phyloP scores from a whole-genome alignment of 2,888 invertebrate genomes.

The Nemurella pictetii region DNA sequence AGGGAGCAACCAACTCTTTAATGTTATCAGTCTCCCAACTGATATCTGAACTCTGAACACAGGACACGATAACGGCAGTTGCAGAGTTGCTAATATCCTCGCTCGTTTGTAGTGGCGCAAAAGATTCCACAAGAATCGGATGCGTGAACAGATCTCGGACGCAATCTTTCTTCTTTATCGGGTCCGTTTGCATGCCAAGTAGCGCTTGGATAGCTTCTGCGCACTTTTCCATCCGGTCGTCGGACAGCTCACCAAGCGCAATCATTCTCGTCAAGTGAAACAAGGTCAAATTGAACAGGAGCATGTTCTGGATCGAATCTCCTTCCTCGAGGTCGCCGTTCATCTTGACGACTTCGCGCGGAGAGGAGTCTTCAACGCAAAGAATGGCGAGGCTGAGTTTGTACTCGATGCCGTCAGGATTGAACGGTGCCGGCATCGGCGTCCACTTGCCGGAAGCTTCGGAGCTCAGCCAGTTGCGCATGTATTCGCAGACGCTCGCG shows the following conservation, averaged over 20 bases:
- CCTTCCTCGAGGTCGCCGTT: background rate
- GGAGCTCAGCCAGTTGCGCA: background rate
- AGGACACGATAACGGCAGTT: slow-evolving; percentile 48
- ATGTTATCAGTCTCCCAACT: slow-evolving; percentile 42
- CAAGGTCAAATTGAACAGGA: slow-evolving; percentile 52
- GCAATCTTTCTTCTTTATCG: slow-evolving; percentile 42
- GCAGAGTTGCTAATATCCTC: slow-evolving; percentile 45
- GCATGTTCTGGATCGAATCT: slow-evolving; percentile 49
- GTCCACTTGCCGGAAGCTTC: background rate
- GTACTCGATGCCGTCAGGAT: background rate
- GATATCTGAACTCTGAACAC: slow-evolving; percentile 24
- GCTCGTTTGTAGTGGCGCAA: slow-evolving; percentile 49
- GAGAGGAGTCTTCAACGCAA: background rate
- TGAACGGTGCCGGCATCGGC: background rate
- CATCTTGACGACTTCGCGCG: background rate
- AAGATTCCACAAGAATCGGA: slow-evolving; percentile 51
- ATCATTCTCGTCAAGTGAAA: slow-evolving; percentile 49
- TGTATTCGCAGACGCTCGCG: background rate
- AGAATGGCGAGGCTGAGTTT: background rate
- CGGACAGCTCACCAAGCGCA: slow-evolving; percentile 43
- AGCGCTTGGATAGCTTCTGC: slow-evolving; percentile 45
- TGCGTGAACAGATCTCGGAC: slow-evolving; percentile 51
- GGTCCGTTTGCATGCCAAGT: slow-evolving; percentile 45
- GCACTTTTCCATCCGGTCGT: slow-evolving; percentile 44
- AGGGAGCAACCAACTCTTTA: slow-evolving; percentile 52